Base-by-base conservation (phyloP, 2,888 invertebrate genomes). In the Pseudococcus jackbeardsleyi region DNA sequence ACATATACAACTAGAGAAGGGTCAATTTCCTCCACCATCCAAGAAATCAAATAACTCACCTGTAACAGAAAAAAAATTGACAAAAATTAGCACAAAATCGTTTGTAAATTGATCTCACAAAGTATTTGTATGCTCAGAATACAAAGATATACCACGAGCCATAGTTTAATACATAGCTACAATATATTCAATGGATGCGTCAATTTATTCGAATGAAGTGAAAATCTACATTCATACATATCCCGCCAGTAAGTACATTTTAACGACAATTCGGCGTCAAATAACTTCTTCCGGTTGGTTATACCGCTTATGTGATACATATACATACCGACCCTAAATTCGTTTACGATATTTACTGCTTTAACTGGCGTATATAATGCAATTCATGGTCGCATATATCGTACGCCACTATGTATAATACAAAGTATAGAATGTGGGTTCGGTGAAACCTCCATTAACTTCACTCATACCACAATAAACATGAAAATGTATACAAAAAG, bases 241-340 rank as follows among this genome's bases (percentile, higher is more conserved):
- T 64, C 12, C n/a, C 64, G 64, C 64, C 3, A 64, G 9, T 64
- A 22, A 64, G 22, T 64, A 64, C 64, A 64, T 64, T 64, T 64
- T 22, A 64, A 64, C 64, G 64, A 64, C 64, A 64, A 64, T 64
- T 64, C 64, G 64, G 64, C 64, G 64, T 64, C 64, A 64, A 64
- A 64, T 64, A 64, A 64, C 64, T 64, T 64, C 64, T 64, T 64
- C 64, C 64, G 64, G 64, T 64, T 64, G 9, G 22, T 22, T 64
- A 64, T 64, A 12, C 64, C 11, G 64, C 59, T 59, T 12, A 59
- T 17, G 59, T 8, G 59, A 3, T 59, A 59, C 50, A 50, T 64
- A 64, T 64, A 3, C 22, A 42, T 9, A 42, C 64, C 11, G 19
- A 64, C 19, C 64, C 64, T 9, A 64, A 64, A 64, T 64, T 64